These are phyloP conservation scores for Tribolium freemani DNA, from an alignment of 2,888 invertebrate species.

Conservation along the genomic window DNA sequence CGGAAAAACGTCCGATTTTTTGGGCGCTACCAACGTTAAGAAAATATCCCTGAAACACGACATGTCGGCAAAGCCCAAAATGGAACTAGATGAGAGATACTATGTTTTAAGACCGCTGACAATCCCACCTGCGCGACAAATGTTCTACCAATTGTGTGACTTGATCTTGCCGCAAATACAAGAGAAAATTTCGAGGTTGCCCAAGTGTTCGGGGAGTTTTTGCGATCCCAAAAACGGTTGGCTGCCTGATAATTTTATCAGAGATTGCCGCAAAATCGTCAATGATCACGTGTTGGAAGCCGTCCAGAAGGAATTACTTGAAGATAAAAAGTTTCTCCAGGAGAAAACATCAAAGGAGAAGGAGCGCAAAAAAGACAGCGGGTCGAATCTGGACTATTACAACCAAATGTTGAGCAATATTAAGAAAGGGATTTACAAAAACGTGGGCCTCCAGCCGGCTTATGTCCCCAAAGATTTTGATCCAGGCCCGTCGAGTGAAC, in stretches of 20 bases:
- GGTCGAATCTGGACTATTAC: slow-evolving; percentile 48
- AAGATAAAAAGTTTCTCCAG: slow-evolving; percentile 48
- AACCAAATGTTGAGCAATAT: slow-evolving; percentile 57
- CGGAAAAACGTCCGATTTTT: slow-evolving; percentile 51
- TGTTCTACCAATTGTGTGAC: slow-evolving; percentile 93
- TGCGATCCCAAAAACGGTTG: slow-evolving; percentile 83
- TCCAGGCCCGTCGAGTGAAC: slow-evolving; percentile 23
- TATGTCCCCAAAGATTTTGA: not conserved
- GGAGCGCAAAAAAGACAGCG: slow-evolving; percentile 26
- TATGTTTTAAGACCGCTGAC: slow-evolving; percentile 79
- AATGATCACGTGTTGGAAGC: slow-evolving; percentile 68
- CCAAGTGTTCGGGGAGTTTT: slow-evolving; percentile 72
- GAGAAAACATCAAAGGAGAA: slow-evolving; percentile 19
- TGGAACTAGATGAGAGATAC: slow-evolving; percentile 67
- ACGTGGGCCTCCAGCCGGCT: slow-evolving; percentile 29
- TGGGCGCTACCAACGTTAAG: slow-evolving; percentile 60
- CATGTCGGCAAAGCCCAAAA: slow-evolving; percentile 53
- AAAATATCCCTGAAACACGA: slow-evolving; percentile 51
- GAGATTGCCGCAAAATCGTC: slow-evolving; percentile 80
- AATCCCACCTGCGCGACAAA: slow-evolving; percentile 86
- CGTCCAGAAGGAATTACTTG: slow-evolving; percentile 54
- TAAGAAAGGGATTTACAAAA: slow-evolving; percentile 52
- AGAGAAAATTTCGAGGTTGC: slow-evolving; percentile 78
- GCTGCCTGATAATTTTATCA: slow-evolving; percentile 80
- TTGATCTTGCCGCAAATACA: slow-evolving; percentile 85